Evolutionary conservation across 2,113 vertebrate species (phyloP).

Genomic region (Coracopsis vasa): DNA sequence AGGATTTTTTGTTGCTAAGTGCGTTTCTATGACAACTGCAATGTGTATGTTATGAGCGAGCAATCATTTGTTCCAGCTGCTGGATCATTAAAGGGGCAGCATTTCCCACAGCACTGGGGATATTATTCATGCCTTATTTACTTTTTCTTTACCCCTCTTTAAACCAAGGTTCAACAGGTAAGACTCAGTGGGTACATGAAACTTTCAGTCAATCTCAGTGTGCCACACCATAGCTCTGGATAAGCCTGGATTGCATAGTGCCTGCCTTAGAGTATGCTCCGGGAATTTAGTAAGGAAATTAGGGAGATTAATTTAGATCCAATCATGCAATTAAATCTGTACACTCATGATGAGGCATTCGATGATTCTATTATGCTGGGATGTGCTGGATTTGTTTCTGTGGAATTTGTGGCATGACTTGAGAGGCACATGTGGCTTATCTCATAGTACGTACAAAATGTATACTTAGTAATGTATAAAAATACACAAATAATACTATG

Average conservation of each 20-base stretch:
- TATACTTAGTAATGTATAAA: background rate
- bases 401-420: background rate
- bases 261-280: background rate
- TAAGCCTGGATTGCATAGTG: background rate
- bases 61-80: slow-evolving; percentile 71
- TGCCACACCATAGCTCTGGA: too few relatives aligned
- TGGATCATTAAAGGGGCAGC: slow-evolving; percentile 65
- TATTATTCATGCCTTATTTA: slow-evolving; percentile 9
- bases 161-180: background rate
- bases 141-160: slow-evolving; percentile 25
- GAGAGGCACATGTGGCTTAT: rapidly evolving
- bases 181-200: rapidly evolving
- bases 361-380: rapidly evolving
- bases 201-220: background rate
- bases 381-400: background rate
- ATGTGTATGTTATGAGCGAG: slow-evolving; percentile 67
- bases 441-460: background rate
- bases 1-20: slow-evolving; percentile 79
- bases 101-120: background rate
- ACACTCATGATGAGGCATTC: background rate
- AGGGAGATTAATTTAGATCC: background rate
- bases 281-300: background rate
- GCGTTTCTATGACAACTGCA: slow-evolving; percentile 75
- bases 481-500: background rate
- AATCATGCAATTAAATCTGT: background rate